Percentiles rank a stretch among this genome's conserved stretches.
Evolutionary conservation across 2,888 invertebrate species (phyloP).

Genomic region (Euplexia lucipara): DNA sequence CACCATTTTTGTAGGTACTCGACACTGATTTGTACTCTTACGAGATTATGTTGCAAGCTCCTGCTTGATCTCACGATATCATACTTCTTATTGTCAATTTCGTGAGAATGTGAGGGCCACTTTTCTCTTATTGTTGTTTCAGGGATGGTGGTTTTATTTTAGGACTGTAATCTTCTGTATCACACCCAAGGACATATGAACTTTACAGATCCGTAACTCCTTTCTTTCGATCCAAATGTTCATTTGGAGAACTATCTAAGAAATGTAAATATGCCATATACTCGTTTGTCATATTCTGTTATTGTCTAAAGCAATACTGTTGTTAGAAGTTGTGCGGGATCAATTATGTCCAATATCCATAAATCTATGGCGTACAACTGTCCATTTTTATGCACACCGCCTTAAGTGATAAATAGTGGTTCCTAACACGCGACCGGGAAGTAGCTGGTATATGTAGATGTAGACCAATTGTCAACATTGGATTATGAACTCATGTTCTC

Average conservation of each 20-base stretch:
- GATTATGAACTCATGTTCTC: conserved; percentile 50
- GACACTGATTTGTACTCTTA: neutral
- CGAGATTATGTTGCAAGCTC: conserved; percentile 28
- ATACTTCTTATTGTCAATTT: conserved; percentile 29
- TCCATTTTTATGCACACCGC: conserved; percentile 71
- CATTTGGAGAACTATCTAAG: neutral
- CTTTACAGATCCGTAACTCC: neutral
- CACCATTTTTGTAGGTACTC: no score
- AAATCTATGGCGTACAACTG: conserved; percentile 70
- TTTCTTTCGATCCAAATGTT: neutral
- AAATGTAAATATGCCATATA: neutral
- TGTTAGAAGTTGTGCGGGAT: conserved; percentile 20
- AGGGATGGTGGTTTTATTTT: conserved; percentile 8
- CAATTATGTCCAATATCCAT: conserved; percentile 66
- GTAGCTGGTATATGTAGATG: conserved; percentile 58
- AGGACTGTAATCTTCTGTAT: conserved; percentile 6
- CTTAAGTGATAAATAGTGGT: conserved; percentile 81
- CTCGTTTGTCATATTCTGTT: neutral
- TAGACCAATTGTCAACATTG: conserved; percentile 72
- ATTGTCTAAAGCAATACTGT: conserved; percentile 10
- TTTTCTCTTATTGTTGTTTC: conserved; percentile 11
- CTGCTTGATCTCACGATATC: conserved; percentile 30
- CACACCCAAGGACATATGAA: neutral
- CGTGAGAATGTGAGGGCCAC: conserved; percentile 29
- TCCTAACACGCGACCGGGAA: conserved; percentile 76